Conservation (phyloP, 2,888 invertebrate species). For the Serripes groenlandicus region DNA sequence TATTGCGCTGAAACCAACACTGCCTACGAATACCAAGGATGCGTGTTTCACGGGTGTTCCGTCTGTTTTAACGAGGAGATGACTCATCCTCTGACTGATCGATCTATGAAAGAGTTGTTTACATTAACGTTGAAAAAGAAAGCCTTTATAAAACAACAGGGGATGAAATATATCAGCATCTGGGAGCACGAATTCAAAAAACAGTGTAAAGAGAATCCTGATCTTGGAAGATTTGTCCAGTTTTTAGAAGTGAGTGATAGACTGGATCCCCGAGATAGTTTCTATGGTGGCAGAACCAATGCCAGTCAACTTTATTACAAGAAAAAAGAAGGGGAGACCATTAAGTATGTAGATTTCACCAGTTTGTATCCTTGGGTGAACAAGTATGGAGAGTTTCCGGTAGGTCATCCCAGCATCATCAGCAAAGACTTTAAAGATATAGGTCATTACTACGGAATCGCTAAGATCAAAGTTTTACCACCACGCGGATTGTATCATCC, state of each 20-base stretch:
- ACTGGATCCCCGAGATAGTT: constrained; percentile 71
- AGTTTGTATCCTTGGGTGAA: constrained; percentile 71
- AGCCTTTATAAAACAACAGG: constrained; percentile 27
- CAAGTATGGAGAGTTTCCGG: constrained; percentile 68
- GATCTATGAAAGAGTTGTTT: constrained; percentile 48
- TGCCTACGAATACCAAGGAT: constrained; percentile 52
- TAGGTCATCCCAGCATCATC: constrained; percentile 64
- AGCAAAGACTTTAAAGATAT: constrained; percentile 26
- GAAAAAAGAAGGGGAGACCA: constrained; percentile 59
- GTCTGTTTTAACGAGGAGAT: constrained; percentile 30
- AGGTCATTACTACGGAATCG: constrained; percentile 39
- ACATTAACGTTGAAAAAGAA: constrained; percentile 49
- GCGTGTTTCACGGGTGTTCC: constrained; percentile 50
- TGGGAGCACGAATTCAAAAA: constrained; percentile 71
- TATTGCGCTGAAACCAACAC: constrained; percentile 37
- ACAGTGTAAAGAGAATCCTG: constrained; percentile 27
- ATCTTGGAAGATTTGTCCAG: constrained; percentile 7
- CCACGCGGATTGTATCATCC: constrained; percentile 75
- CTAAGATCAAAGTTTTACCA: constrained; percentile 45
- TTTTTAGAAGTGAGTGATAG: constrained; percentile 38
- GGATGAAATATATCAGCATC: constrained; percentile 55
- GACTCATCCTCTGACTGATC: constrained; percentile 18
- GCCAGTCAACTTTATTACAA: constrained; percentile 67
- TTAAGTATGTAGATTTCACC: constrained; percentile 69
- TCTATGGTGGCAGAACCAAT: constrained; percentile 75